Evolutionary conservation across 2,888 invertebrate species (phyloP), one percentile per base, ranked within the genome.

Genomic region (Trissolcus brochymenae): DNA sequence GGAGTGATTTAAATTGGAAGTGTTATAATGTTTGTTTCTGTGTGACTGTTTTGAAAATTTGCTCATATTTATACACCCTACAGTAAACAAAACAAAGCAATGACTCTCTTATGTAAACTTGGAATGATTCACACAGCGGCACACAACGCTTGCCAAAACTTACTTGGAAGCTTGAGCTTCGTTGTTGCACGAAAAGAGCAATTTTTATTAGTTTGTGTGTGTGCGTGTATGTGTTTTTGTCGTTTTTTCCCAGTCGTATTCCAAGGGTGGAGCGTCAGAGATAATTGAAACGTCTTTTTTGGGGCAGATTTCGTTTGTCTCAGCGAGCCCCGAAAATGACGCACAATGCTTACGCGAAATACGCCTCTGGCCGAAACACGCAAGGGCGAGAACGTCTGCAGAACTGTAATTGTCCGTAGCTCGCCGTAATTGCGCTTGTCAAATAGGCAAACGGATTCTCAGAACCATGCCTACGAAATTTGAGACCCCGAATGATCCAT

Each of bases 341-440:
- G 74, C 78, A 72, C 55, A 19, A 46, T 46, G 56, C 71, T 70
- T 66, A 73, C 68, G 40, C 74, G 60, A 35, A 35, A 35, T 35
- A 35, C 9, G 35, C 35, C 72, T 76, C 70, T 71, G 68, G 67
- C 57, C 75, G 41, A 78, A 46, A 64, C 78, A 78, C 78, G 78
- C 78, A 70, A 78, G 64, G 68, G 74, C 59, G 73, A 74, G 64
- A 60, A 35, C 11, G 77, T 62, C 74, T 61, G 54, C 64, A 66
- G 21, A 61, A 71, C 71, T 61, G 78, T 78, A 78, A 78, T 78
- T 75, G 78, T 65, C 55, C 70, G 66, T 64, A 62, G 71, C 71
- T 56, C 67, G 57, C 9, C 35, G 75, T 78, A 78, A 78, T 78
- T 78, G 65, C 78, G 51, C 65, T 61, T 60, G 68, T 54, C 65